These are phyloP conservation scores for Rhagoletis pomonella DNA, from an alignment of 1,140 invertebrate species.

Conservation along the genomic window DNA sequence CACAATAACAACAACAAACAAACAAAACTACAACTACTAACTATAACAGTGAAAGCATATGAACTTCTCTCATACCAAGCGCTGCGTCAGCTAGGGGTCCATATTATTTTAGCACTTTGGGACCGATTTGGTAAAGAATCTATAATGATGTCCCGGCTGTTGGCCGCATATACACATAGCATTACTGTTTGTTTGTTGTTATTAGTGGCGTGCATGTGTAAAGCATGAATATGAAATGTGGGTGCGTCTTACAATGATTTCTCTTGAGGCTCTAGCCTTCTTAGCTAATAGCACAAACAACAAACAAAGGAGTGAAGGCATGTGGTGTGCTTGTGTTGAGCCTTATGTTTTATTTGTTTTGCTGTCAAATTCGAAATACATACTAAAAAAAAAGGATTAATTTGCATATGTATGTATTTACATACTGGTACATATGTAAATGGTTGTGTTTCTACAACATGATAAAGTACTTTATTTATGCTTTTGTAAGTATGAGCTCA, in stretches of 20 bases:
- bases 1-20: conserved; percentile 20
- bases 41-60: background rate
- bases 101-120: conserved; percentile 39
- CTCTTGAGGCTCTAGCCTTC: background rate
- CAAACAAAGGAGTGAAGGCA: too few relatives aligned
- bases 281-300: background rate
- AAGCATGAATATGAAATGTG: background rate
- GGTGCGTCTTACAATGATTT: conserved; percentile 25
- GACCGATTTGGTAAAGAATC: conserved; percentile 48
- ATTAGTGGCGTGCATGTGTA: background rate
- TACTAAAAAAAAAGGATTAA: conserved; percentile 33
- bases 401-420: background rate
- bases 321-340: background rate
- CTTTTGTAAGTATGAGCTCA: background rate
- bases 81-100: conserved; percentile 31
- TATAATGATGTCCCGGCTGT: conserved; percentile 41
- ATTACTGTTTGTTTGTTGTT: background rate
- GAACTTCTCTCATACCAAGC: background rate
- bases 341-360: background rate
- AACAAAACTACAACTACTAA: background rate
- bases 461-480: background rate
- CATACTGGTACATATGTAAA: background rate
- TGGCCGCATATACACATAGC: background rate
- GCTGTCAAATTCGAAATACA: background rate
- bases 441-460: background rate